Base-by-base conservation (phyloP, 1,140 invertebrate species). In the Drepana arcuata region DNA sequence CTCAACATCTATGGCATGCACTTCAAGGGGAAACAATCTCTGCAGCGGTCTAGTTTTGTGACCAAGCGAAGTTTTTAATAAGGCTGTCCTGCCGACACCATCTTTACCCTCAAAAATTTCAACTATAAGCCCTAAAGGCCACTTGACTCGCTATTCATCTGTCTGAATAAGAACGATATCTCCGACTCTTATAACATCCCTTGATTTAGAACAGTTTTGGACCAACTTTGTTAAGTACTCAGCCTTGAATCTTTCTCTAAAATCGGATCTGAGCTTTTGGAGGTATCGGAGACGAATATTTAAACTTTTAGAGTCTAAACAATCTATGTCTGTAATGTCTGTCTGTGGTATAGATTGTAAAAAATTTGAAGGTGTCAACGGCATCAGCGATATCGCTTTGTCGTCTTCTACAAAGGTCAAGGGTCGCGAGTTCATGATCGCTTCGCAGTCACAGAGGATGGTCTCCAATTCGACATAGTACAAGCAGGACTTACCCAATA, bases 361-460 rank as follows among this genome's bases (percentile, higher is more conserved):
- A 16, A 42, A 42, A 34, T 16, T 3, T 3, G 24, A 12, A 7
- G 32, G 40, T 16, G 26, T 35, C n/a, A 42, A 25, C 1, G 40
- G 40, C 13, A 31, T 25, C n/a, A 42, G 21, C 15, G 2, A 34
- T 11, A 9, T 9, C 9, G 18, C 9, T 21, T 30, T 14, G 18
- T 35, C 33, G 2, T 16, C 28, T 9, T 27, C 18, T 2, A 42
- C 21, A 29, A 30, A 42, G 7, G 40, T 42, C 14, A 42, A 13
- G 5, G 40, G 40, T 14, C 40, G 32, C 2, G 7, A 16, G 11
- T 42, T 42, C 16, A 42, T 31, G 1, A 24, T 14, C 11, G 40
- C 32, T 25, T 42, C 40, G 14, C 40, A 35, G 9, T 42, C 40
- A 25, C 40, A 42, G 5, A 42, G 7, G 5, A 42, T 24, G 7